These are phyloP conservation scores for Calonectris borealis DNA, from an alignment of 2,113 vertebrate species.

Conservation along the genomic window DNA sequence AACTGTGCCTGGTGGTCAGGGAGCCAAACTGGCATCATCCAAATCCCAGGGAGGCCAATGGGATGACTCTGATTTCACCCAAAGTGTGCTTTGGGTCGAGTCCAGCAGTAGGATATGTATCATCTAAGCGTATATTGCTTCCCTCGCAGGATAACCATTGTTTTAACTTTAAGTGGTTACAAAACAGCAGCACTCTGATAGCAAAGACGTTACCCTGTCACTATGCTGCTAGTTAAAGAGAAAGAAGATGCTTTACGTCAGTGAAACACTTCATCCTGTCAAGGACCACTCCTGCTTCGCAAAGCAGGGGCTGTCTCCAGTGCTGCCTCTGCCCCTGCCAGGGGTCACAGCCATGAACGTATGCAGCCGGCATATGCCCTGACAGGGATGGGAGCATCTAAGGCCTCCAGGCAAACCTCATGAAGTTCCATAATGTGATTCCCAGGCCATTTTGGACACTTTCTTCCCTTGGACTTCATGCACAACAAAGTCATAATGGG, in stretches of 20 bases:
- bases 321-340: neutral
- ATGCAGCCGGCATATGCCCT: neutral
- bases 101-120: neutral
- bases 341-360: neutral
- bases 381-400: slow-evolving; percentile 17
- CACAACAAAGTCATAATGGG: slow-evolving; percentile 12
- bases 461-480: neutral
- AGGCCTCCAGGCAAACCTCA: neutral
- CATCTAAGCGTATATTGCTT: neutral
- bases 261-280: neutral
- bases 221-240: neutral
- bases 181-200: neutral
- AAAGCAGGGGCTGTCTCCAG: neutral
- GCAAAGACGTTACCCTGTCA: neutral
- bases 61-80: slow-evolving; percentile 2
- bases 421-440: slow-evolving; percentile 28
- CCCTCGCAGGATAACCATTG: neutral
- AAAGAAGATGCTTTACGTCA: neutral
- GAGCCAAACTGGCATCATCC: neutral
- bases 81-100: neutral
- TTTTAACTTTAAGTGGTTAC: neutral
- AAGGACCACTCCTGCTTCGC: neutral
- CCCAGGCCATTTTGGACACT: neutral
- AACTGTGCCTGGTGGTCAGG: slow-evolving; percentile 2
- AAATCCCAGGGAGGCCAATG: neutral